These are phyloP conservation scores for Phainopepla nitens DNA, from an alignment of 2,113 vertebrate genomes.

Conservation along the genomic window DNA sequence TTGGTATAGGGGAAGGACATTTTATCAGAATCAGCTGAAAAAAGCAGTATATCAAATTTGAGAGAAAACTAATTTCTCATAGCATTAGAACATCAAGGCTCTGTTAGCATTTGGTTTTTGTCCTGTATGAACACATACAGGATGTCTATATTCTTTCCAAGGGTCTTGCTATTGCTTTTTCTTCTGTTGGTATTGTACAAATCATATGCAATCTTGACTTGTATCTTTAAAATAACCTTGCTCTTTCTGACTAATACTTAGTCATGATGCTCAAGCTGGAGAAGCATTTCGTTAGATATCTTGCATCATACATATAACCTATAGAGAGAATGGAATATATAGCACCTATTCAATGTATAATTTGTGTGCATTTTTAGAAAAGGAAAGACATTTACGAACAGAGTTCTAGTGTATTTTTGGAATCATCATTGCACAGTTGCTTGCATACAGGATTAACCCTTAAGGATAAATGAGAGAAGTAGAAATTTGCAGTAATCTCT, in stretches of 20 bases:
- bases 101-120: background rate
- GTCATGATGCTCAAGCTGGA: background rate
- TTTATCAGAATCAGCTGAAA: background rate
- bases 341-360: background rate
- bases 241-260: background rate
- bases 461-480: background rate
- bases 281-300: background rate
- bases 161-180: background rate
- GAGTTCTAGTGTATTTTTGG: background rate
- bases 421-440: background rate
- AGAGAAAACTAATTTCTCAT: background rate
- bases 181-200: background rate
- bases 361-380: background rate
- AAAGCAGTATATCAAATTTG: background rate
- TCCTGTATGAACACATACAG: background rate
- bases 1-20: background rate
- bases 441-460: background rate
- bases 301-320: background rate
- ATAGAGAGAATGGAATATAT: background rate
- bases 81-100: background rate
- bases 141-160: background rate
- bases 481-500: background rate
- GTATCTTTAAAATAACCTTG: background rate
- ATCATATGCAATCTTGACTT: background rate
- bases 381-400: background rate